These are phyloP conservation scores for Cerceris rybyensis DNA, from an alignment of 2,888 invertebrate species.

Conservation along the genomic window DNA sequence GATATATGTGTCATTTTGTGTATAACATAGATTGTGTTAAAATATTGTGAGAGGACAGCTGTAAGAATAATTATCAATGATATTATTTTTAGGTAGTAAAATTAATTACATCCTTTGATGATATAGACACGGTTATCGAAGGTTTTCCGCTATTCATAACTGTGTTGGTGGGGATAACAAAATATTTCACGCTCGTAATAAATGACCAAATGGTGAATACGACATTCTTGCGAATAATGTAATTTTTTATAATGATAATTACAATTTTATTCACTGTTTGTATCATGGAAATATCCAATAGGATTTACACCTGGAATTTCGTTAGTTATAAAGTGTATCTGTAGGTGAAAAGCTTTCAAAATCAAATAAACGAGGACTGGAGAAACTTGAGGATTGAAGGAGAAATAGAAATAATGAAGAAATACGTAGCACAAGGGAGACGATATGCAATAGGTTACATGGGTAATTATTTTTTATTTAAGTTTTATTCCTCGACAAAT, in stretches of 20 bases:
- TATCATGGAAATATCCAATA: not conserved
- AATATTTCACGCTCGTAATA: not conserved
- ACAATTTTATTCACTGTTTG: not conserved
- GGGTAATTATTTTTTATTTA: constrained; percentile 12
- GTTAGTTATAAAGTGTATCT: not conserved
- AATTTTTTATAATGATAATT: not conserved
- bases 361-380: constrained; percentile 12
- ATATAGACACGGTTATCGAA: not conserved
- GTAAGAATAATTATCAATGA: not conserved
- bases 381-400: not conserved
- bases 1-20: no score
- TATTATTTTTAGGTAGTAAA: not conserved
- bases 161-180: not conserved
- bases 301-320: not conserved
- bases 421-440: constrained; percentile 8
- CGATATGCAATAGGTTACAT: constrained; percentile 2
- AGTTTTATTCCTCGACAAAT: not conserved
- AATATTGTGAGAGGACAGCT: not conserved
- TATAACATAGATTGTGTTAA: no score
- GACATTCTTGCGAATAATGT: not conserved
- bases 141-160: not conserved
- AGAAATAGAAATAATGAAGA: constrained; percentile 24
- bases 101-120: not conserved
- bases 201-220: not conserved
- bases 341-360: constrained; percentile 10